Conservation (phyloP, 37 sponge, comb jelly and placozoan genomes). For the Eunapius fragilis region DNA sequence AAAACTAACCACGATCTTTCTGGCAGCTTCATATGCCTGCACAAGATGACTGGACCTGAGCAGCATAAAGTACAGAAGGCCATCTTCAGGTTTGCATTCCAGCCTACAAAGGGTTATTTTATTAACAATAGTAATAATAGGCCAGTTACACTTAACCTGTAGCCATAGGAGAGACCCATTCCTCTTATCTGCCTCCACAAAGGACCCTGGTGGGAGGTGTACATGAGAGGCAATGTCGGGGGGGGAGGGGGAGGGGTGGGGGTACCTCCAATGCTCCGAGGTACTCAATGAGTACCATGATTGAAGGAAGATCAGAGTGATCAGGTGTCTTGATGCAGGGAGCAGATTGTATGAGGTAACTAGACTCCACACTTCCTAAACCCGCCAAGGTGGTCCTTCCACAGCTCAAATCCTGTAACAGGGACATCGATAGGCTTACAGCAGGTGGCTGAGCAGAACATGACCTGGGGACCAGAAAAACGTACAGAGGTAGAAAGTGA, state of each 20-base stretch:
- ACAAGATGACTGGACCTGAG: slow-evolving; percentile 77
- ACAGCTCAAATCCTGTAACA: neutral
- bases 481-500: neutral
- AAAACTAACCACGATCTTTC: slow-evolving; percentile 69
- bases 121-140: too few species aligned
- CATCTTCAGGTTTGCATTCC: slow-evolving; percentile 50
- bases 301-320: slow-evolving; percentile 77
- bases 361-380: slow-evolving; percentile 82
- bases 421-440: neutral
- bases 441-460: neutral
- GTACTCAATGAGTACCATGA: slow-evolving; percentile 84
- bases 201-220: slow-evolving; percentile 76
- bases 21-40: slow-evolving; percentile 80
- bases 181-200: slow-evolving; percentile 96
- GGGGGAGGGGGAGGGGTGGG: neutral
- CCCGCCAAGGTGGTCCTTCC: slow-evolving; percentile 59
- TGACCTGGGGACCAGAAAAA: neutral
- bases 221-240: too few species aligned
- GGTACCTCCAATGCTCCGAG: slow-evolving; percentile 83
- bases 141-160: slow-evolving; percentile 45
- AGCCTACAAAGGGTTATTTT: slow-evolving; percentile 37
- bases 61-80: slow-evolving; percentile 69
- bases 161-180: slow-evolving; percentile 92
- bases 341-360: slow-evolving; percentile 64
- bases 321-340: slow-evolving; percentile 43